Evolutionary conservation across 2,113 vertebrate genomes (phyloP).

Genomic region (Chaetodon trifascialis): DNA sequence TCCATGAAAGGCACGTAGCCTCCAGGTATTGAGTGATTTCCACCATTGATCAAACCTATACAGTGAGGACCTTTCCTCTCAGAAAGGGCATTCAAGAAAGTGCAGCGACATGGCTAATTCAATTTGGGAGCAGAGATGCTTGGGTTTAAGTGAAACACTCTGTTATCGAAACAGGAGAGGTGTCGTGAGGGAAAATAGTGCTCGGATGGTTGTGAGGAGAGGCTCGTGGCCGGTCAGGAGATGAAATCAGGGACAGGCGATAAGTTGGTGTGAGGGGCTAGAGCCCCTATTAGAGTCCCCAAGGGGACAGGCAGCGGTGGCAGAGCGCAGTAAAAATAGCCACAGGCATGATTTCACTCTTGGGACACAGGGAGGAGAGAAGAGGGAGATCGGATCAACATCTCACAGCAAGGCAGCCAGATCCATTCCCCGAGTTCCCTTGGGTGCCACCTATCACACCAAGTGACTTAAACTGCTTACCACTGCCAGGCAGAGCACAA

Average conservation of each 20-base stretch:
- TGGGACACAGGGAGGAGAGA: slow-evolving; percentile 68
- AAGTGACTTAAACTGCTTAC: slow-evolving; percentile 77
- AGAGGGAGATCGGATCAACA: slow-evolving; percentile 80
- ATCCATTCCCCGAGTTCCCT: slow-evolving; percentile 73
- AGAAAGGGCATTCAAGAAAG: slow-evolving; percentile 69
- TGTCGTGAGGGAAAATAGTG: slow-evolving; percentile 72
- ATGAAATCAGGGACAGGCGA: slow-evolving; percentile 81
- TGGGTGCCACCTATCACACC: slow-evolving; percentile 77
- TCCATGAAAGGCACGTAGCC: slow-evolving; percentile 38
- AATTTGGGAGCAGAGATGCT: slow-evolving; percentile 74
- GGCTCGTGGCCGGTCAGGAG: slow-evolving; percentile 74
- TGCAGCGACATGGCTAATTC: slow-evolving; percentile 74
- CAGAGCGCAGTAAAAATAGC: slow-evolving; percentile 83
- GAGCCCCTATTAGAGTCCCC: slow-evolving; percentile 79
- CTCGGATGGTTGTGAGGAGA: slow-evolving; percentile 60
- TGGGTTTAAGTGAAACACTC: slow-evolving; percentile 76
- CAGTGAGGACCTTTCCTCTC: slow-evolving; percentile 57
- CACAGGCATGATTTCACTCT: slow-evolving; percentile 77
- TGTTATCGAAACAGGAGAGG: slow-evolving; percentile 77
- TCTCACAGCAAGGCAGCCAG: slow-evolving; percentile 74
- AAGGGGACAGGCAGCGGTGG: slow-evolving; percentile 66
- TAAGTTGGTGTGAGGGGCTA: slow-evolving; percentile 77
- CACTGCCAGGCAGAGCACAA: slow-evolving; percentile 68
- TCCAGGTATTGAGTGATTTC: slow-evolving; percentile 71
- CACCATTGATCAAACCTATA: slow-evolving; percentile 67